Evolutionary conservation across 2,888 invertebrate genomes (phyloP).

Genomic region (Conus canariensis): DNA sequence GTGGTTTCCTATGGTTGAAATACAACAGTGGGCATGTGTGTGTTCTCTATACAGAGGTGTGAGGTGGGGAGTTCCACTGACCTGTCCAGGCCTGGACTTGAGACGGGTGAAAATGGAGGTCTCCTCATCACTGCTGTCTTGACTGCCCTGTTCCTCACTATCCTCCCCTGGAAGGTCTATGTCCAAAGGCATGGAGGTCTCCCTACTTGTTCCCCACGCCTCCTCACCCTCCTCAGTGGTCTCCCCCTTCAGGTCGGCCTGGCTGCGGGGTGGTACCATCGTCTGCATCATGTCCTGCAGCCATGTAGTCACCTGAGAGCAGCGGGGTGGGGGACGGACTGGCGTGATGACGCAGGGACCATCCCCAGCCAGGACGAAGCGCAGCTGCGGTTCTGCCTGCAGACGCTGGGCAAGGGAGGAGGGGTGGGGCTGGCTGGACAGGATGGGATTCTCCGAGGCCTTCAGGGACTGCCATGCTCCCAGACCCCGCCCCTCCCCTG

Average conservation of each 20-base stretch:
- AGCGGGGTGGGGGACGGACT: slow-evolving; percentile 39
- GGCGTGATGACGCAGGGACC: slow-evolving; percentile 46
- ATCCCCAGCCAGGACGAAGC: slow-evolving; percentile 63
- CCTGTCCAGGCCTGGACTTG: slow-evolving; percentile 21
- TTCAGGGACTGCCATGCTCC: slow-evolving; percentile 58
- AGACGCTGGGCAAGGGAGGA: slow-evolving; percentile 56
- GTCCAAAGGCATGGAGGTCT: not conserved
- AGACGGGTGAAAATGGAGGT: slow-evolving; percentile 23
- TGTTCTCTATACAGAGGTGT: no score
- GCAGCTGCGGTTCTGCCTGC: slow-evolving; percentile 60
- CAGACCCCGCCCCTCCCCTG: slow-evolving; percentile 53
- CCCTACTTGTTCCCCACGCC: not conserved
- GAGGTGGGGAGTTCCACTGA: not conserved
- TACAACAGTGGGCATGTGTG: no score
- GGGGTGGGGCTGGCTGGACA: slow-evolving; percentile 37
- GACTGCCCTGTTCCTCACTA: not conserved
- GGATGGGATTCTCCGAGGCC: slow-evolving; percentile 48
- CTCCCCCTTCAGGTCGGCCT: not conserved
- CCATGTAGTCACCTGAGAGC: slow-evolving; percentile 39
- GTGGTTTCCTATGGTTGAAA: no score
- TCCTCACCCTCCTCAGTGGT: not conserved
- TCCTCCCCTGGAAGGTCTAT: slow-evolving; percentile 10
- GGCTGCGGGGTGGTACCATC: not conserved
- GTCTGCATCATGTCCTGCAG: slow-evolving; percentile 40
- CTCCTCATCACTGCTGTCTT: slow-evolving; percentile 27